Evolutionary conservation across 2,113 vertebrate species (phyloP), one percentile per base, ranked within the genome.

Genomic region (Ornithorhynchus anatinus): DNA sequence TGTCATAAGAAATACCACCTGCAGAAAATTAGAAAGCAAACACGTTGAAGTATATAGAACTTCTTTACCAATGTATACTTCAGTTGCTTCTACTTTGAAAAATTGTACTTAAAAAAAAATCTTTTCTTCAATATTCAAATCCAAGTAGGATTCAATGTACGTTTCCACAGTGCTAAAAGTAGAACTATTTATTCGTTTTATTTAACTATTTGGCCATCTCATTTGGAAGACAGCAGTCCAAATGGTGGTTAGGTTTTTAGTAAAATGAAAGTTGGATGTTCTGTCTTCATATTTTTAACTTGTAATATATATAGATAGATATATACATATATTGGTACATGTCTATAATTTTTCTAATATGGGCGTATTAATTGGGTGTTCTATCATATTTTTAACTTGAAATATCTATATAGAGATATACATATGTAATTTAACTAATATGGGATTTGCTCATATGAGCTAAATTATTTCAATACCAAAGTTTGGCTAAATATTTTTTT

Each of bases 11-110:
- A 72, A 67, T 44, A 45, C 67, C 81, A 86, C 76, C 60, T 84
- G 70, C 53, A 88, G 64, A 84, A 65, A 81, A 84, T 80, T 50
- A 80, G 57, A 75, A 75, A 50, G n/a, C 72, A 72, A 60, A 63
- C 14, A 68, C 23, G 42, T 69, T 39, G 52, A 47, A 51, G 22
- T 25, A 40, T 22, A 29, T 42, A 61, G 25, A 15, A 17, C 51
- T 40, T 38, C 10, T 60, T 77, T 83, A 58, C 57, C 27, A 67
- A 77, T 37, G 52, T 27, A 27, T 60, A 25, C 37, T 53, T 63
- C 40, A 81, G 64, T 77, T 58, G 53, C 23, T 67, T 65, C 31
- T 77, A 71, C 27, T 59, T 14, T 51, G 67, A 75, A 64, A 56
- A 59, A 17, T 59, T 29, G 39, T 25, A 42, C 19, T 69, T 19